Conservation (phyloP, 2,888 invertebrate species). For the Phyllotreta striolata region DNA sequence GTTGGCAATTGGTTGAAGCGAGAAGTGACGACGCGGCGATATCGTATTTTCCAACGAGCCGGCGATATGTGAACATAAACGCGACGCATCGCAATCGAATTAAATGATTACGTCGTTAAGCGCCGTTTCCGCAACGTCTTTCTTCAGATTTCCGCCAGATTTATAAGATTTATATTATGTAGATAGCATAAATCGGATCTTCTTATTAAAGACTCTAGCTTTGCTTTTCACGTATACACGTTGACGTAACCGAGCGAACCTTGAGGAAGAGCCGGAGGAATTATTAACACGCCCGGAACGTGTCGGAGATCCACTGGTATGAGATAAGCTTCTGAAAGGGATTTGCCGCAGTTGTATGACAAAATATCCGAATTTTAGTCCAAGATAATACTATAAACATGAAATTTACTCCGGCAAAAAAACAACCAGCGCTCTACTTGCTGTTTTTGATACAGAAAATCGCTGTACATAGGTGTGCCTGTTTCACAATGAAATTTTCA, state of each 20-base stretch:
- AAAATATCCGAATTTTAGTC: no score
- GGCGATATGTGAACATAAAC: constrained; percentile 57
- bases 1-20: constrained; percentile 13
- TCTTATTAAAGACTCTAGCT: constrained; percentile 39
- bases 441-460: no score
- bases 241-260: constrained; percentile 18
- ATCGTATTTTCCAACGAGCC: constrained; percentile 45
- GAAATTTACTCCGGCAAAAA: no score
- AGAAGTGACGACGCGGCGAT: constrained; percentile 24
- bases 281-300: constrained; percentile 23
- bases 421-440: no score
- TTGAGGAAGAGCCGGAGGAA: constrained; percentile 21
- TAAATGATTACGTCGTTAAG: constrained; percentile 56
- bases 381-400: no score
- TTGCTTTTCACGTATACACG: constrained; percentile 26
- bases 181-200: constrained; percentile 49
- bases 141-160: constrained; percentile 48
- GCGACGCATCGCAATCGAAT: constrained; percentile 55
- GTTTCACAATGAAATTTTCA: no score
- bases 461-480: no score
- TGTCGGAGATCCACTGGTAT: constrained; percentile 11
- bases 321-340: constrained; percentile 11
- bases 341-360: constrained; percentile 3
- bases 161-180: constrained; percentile 46
- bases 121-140: constrained; percentile 47